Conservation (phyloP, 2,113 vertebrate genomes). For the Pelecanus crispus region DNA sequence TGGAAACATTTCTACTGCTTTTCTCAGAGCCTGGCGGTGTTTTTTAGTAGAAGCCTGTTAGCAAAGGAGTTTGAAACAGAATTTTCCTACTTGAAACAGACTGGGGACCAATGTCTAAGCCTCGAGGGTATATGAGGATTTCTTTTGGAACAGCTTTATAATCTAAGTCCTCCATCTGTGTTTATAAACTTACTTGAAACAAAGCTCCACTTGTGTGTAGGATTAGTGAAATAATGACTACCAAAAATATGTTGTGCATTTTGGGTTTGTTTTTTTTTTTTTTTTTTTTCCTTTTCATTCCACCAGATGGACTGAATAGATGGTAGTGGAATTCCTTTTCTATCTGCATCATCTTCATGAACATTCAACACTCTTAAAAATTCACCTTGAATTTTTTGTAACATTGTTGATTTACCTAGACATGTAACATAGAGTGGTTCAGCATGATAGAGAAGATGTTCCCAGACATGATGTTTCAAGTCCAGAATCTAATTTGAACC, state of each 20-base stretch:
- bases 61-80: neutral
- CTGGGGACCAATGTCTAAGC: neutral
- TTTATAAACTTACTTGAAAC: neutral
- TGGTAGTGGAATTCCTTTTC: neutral
- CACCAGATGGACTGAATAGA: neutral
- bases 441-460: neutral
- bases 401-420: neutral
- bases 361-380: neutral
- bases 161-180: neutral
- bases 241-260: neutral
- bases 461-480: neutral
- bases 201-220: neutral
- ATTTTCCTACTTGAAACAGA: neutral
- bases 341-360: neutral
- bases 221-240: neutral
- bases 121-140: neutral
- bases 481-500: neutral
- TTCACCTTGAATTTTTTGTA: neutral
- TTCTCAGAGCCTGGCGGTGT: neutral
- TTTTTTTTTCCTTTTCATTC: neutral
- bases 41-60: neutral
- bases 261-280: too few relatives aligned
- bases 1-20: neutral
- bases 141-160: neutral
- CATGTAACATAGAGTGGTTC: neutral